phyloP scores from a whole-genome alignment of 2,797 vertebrate species.

The Gymnodraco acuticeps region DNA sequence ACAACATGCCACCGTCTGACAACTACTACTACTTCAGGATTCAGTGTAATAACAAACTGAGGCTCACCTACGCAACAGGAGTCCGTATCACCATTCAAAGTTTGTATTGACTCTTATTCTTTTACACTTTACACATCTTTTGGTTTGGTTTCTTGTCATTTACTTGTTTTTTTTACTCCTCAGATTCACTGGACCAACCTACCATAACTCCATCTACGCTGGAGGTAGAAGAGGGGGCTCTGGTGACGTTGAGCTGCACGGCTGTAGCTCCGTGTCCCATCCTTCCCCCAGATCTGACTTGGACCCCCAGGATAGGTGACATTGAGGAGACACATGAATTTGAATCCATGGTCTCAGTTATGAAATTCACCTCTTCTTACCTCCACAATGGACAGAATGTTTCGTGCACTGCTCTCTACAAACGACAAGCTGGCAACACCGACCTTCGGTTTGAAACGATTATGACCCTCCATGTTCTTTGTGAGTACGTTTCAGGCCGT shows the following conservation, averaged over 20 bases:
- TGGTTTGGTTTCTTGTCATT: not conserved
- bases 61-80: constrained; percentile 49
- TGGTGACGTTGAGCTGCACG: too few relatives aligned
- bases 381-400: too few relatives aligned
- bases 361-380: too few relatives aligned
- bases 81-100: constrained; percentile 60
- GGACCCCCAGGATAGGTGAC: too few relatives aligned
- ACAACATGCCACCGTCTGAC: constrained; percentile 52
- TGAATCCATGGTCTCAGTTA: too few relatives aligned
- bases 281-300: too few relatives aligned
- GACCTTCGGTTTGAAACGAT: too few relatives aligned
- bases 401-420: too few relatives aligned
- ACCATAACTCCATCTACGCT: constrained; percentile 52
- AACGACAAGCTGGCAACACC: too few relatives aligned
- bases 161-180: constrained; percentile 6
- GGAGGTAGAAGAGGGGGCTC: constrained; percentile 67
- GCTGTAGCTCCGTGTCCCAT: too few relatives aligned
- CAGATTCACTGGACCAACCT: constrained; percentile 66
- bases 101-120: constrained; percentile 4
- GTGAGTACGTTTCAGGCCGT: not conserved
- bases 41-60: constrained; percentile 64
- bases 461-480: too few relatives aligned
- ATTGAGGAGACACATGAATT: too few relatives aligned
- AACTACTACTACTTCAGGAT: constrained; percentile 72
- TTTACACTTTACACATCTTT: not conserved